Evolutionary conservation across 2,797 vertebrate species (phyloP), one percentile per base, ranked within the genome.

Genomic region (Falco berigora): DNA sequence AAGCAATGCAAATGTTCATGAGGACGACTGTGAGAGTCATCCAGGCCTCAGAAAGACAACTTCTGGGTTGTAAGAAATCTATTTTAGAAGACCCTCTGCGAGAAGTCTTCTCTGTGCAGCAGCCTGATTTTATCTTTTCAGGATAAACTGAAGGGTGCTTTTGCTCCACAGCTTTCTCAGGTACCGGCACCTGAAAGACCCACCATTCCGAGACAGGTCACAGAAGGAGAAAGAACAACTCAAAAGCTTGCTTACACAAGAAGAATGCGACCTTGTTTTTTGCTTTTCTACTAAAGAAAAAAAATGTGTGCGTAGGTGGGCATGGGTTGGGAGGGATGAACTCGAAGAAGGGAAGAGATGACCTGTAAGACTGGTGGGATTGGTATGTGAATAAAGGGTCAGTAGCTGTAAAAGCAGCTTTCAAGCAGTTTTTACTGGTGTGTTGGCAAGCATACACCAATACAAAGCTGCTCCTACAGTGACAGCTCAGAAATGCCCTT

Each of bases 271-370:
- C 3, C 1, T 12, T 12, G 12, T 25, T 47, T 66, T 55, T 23
- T 38, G 12, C 13, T 34, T 77, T 68, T 58, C 59, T 13, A 19
- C 30, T 40, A 3, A 1, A 61, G 13, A 3, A 59, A 55, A 64
- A 24, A 32, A 14, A 7, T 0, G 4, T 6, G 6, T 19, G 17
- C 2, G 0, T 6, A 6, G 0, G 0, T 9, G 20, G 24, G 8
- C 38, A 38, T 7, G 20, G 27, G 49, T 72, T 84, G 59, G 8
- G 21, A 72, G 8, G n/a, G 12, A 28, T 17, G 14, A 24, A 18
- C 27, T 56, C 2, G 0, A 27, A 47, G 58, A 68, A 38, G 10
- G 24, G 14, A 83, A 49, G 42, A 53, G 52, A 9, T 0, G 1
- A 27, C 6, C 12, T 59, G 24, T 34, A 34, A 62, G n/a, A 12